Base-by-base conservation (phyloP, 2,888 invertebrate species). In the Noctua pronuba region DNA sequence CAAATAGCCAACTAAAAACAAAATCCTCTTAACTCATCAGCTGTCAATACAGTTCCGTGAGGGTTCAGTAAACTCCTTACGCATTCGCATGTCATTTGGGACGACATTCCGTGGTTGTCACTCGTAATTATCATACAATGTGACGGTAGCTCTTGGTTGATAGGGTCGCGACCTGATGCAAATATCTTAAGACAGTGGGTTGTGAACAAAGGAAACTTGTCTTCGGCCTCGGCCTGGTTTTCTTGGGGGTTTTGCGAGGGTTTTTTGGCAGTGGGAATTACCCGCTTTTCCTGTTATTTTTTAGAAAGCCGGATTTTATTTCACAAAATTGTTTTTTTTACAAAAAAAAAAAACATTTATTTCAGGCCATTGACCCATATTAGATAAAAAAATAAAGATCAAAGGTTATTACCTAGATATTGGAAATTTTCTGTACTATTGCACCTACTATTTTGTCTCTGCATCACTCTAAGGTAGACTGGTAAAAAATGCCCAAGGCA, bases 71-170 rank as follows among this genome's bases (percentile, higher is more conserved):
- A 89, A 90, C 92, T 91, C 87, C 81, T 88, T 91, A 92, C 82
- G 88, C 88, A 88, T 91, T 89, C 86, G 90, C 88, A 88, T 90
- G 92, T 88, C 87, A 90, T 90, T 89, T 90, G 86, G 83, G 89
- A 85, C 90, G 90, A 90, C 92, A 92, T 92, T 89, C 91, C 90
- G 79, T 87, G 89, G 88, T 90, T 93, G 94, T 92, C 92, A 92
- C 77, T 84, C 81, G 85, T 88, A 88, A 96, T 96, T 96, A 95
- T 88, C 96, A 96, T 96, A 96, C 96, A 96, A 96, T 96, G 94
- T 92, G 89, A 88, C 92, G 92, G 96, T 95, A 96, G 96, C 96
- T 89, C 88, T 88, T 81, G 85, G 86, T 88, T 90, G 91, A 91
- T 91, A 89, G 91, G 93, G 93, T 92, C 90, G 90, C 88, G 93